Percentiles rank a stretch among this genome's conserved stretches.
Conservation (phyloP, 2,888 invertebrate genomes). For the Petrolisthes cinctipes region DNA sequence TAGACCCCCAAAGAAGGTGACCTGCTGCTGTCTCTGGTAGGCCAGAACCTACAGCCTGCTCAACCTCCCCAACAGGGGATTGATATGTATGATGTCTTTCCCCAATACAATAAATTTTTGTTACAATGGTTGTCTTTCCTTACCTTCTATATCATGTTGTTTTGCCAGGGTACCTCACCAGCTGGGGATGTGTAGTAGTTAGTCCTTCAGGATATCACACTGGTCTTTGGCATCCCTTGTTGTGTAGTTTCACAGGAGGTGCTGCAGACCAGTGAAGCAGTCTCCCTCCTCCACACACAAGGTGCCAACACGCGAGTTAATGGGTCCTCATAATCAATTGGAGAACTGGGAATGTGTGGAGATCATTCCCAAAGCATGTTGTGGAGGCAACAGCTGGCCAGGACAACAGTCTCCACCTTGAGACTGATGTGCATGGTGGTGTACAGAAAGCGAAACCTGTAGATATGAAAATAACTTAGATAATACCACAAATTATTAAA, state of each 20-base stretch:
- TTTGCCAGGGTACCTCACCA: neutral
- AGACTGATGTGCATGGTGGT: neutral
- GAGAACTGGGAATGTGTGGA: neutral
- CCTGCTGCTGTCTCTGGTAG: too few species aligned
- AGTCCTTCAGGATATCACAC: neutral
- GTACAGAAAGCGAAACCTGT: neutral
- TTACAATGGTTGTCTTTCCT: neutral
- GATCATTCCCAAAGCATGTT: neutral
- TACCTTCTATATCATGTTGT: neutral
- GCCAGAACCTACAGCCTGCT: too few species aligned
- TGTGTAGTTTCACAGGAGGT: neutral
- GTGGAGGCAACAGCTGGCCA: neutral
- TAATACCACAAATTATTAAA: neutral
- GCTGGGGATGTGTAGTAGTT: neutral
- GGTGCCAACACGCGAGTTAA: neutral
- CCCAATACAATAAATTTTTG: too few species aligned
- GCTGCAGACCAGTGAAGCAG: neutral
- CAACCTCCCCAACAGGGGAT: too few species aligned
- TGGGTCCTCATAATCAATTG: neutral
- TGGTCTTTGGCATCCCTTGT: neutral
- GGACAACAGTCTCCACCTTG: neutral
- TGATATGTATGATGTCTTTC: too few species aligned
- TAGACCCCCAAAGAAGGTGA: too few species aligned
- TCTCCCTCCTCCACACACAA: neutral
- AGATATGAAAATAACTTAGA: neutral